Base-by-base conservation (phyloP, 1,140 invertebrate species). In the Drosophila insularis region DNA sequence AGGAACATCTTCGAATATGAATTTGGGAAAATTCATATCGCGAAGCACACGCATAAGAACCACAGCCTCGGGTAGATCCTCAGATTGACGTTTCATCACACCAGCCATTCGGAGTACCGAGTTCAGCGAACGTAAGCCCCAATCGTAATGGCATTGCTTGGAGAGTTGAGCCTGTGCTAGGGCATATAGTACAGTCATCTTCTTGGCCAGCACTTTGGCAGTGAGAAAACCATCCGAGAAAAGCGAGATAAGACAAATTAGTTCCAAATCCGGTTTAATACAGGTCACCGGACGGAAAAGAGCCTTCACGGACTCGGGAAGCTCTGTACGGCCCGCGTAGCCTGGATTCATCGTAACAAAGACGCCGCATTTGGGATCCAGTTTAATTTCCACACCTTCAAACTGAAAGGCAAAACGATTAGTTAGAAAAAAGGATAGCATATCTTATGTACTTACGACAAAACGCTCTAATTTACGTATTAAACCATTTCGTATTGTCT, bases 311-410 rank as follows among this genome's bases (percentile, higher is more conserved):
- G 97, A 97, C 92, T 98, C 97, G 0, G 97, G 97, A 31, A 98
- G 92, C 86, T 98, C 97, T 0, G 97, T 98, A 54, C 97, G 94
- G 1, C 97, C 97, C 0, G 97, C 96, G 90, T 98, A 98, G 4
- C 97, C 97, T 0, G 97, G 97, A 93, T 98, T 98, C 97, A 98
- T 98, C 7, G 97, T 98, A 43, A 98, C 97, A 87, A 98, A 98
- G 61, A 98, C 96, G 1, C 97, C 97, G 13, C 98, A 95, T 93
- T 97, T 97, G 7, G 93, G 92, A 91, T 98, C 96, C 81, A 98
- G 82, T 6, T 92, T 92, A 55, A 98, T 98, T 79, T 97, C 95
- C 86, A 95, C 94, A 2, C 95, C 96, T 93, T 98, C 97, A 93
- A 98, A 98, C 95, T 97, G 70, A 13, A 35, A 58, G 2, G 1